Evolutionary conservation across 1,140 invertebrate genomes (phyloP).

Genomic region (Cydia splendana): DNA sequence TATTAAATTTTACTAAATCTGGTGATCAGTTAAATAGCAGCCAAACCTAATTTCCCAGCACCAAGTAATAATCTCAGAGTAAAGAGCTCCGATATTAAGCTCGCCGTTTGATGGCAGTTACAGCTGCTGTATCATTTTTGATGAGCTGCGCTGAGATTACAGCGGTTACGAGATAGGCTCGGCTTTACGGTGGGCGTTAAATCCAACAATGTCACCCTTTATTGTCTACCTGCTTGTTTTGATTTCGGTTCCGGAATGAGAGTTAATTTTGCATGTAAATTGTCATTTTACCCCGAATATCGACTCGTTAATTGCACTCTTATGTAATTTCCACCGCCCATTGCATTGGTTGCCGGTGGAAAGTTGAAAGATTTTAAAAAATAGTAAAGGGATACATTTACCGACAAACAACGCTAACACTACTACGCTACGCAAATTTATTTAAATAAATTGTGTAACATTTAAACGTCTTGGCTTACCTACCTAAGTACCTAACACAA

Average conservation of each 20-base stretch:
- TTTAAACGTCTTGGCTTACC: too few species aligned
- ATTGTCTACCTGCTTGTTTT: slow-evolving; percentile 11
- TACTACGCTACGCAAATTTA: too few species aligned
- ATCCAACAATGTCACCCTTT: slow-evolving; percentile 13
- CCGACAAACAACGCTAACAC: too few species aligned
- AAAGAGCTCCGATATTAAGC: not conserved
- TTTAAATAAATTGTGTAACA: too few species aligned
- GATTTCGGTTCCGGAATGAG: not conserved
- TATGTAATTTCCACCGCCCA: too few species aligned
- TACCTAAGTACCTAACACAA: too few species aligned
- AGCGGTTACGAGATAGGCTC: slow-evolving; percentile 15
- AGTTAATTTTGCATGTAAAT: not conserved
- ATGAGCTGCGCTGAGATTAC: slow-evolving; percentile 14
- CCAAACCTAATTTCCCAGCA: not conserved
- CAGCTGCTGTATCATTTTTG: slow-evolving; percentile 23
- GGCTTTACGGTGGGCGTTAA: slow-evolving; percentile 15
- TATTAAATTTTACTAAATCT: too few species aligned
- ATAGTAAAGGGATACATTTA: too few species aligned
- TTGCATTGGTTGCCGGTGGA: too few species aligned
- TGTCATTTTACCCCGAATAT: not conserved
- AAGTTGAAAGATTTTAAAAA: too few species aligned
- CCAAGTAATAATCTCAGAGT: not conserved
- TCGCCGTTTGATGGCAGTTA: slow-evolving; percentile 15
- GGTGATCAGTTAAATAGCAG: too few species aligned
- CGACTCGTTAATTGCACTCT: too few species aligned